Evolutionary conservation across 2,888 invertebrate species (phyloP).

Genomic region (Xylocampa areola): DNA sequence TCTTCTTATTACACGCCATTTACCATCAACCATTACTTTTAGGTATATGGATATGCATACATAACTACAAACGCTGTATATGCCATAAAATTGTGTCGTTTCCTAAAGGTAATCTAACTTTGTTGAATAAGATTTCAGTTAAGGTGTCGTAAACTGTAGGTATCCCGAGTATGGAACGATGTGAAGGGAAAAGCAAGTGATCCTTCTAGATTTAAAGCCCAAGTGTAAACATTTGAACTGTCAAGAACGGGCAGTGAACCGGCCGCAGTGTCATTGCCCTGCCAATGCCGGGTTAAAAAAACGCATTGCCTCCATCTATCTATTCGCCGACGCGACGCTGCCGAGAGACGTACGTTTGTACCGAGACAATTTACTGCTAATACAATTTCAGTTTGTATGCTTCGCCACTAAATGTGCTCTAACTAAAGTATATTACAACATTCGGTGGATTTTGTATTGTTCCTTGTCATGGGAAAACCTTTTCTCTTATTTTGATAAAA

Average conservation of each 20-base stretch:
- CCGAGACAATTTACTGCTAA: conserved; percentile 65
- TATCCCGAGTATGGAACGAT: conserved; percentile 57
- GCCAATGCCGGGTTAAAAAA: conserved; percentile 87
- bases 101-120: conserved; percentile 28
- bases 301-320: conserved; percentile 83
- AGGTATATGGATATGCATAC: too few species aligned
- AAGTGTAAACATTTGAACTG: conserved; percentile 89
- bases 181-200: conserved; percentile 75
- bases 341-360: conserved; percentile 71
- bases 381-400: conserved; percentile 19
- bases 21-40: too few species aligned
- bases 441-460: too few species aligned
- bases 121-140: conserved; percentile 23
- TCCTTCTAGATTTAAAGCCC: conserved; percentile 79
- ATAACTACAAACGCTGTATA: conserved; percentile 7
- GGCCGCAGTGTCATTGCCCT: conserved; percentile 86
- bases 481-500: too few species aligned
- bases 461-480: too few species aligned
- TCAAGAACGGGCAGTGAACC: conserved; percentile 90
- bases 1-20: too few species aligned
- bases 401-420: too few species aligned
- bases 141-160: conserved; percentile 22
- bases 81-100: conserved; percentile 1
- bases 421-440: too few species aligned
- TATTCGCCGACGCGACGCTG: conserved; percentile 73